These are phyloP conservation scores for Nasonia giraulti DNA, from an alignment of 1,140 invertebrate genomes.

Conservation along the genomic window DNA sequence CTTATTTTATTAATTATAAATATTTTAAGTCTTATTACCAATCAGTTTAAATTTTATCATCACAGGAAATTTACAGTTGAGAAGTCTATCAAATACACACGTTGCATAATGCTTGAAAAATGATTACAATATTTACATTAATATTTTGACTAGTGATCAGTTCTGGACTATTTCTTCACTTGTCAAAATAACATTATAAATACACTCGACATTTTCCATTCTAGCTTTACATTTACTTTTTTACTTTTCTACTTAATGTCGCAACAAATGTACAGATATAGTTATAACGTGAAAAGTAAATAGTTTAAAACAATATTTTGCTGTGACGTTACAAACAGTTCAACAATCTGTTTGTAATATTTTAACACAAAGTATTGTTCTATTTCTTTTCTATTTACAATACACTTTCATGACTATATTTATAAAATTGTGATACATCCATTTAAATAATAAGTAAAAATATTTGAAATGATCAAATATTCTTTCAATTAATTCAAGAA, in stretches of 20 bases:
- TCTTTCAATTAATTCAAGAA: conserved; percentile 1
- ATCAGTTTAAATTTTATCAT: conserved; percentile 43
- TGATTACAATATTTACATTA: conserved; percentile 53
- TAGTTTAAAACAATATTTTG: conserved; percentile 18
- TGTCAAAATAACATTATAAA: conserved; percentile 51
- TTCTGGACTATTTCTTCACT: conserved; percentile 35
- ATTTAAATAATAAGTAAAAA: background rate
- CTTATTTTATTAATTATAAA: conserved; percentile 41
- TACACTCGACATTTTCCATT: conserved; percentile 35
- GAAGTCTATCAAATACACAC: conserved; percentile 35
- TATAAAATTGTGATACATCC: background rate
- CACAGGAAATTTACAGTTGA: conserved; percentile 40
- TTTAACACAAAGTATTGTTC: background rate
- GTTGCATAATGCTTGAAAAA: conserved; percentile 49
- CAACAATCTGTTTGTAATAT: background rate
- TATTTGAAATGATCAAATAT: conserved; percentile 7
- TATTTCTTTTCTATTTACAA: background rate
- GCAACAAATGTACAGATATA: background rate
- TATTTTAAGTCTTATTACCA: conserved; percentile 39
- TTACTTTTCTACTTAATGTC: conserved; percentile 19
- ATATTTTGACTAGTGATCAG: conserved; percentile 46
- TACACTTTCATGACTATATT: conserved; percentile 1
- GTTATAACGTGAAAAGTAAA: conserved; percentile 9
- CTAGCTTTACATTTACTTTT: conserved; percentile 35
- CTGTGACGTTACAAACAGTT: background rate